Percentiles rank a stretch among this genome's conserved stretches.
Evolutionary conservation across 2,797 vertebrate species (phyloP).

Genomic region (Sorex maritimensis): DNA sequence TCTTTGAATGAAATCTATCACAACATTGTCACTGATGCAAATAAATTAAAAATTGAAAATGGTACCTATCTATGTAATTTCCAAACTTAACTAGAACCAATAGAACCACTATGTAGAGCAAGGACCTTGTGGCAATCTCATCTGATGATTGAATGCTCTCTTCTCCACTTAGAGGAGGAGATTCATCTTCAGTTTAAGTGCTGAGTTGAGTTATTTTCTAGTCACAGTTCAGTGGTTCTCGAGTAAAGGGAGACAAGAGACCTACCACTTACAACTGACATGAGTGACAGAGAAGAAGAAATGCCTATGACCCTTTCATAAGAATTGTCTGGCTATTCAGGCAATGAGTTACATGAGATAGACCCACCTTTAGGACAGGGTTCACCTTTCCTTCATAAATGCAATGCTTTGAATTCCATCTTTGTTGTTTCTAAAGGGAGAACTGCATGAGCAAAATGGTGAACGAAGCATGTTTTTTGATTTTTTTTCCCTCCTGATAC

Average conservation of each 20-base stretch:
- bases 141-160: neutral
- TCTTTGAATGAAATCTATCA: neutral
- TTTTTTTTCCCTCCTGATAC: neutral
- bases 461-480: neutral
- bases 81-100: neutral
- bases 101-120: neutral
- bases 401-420: neutral
- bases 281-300: slow-evolving; percentile 1
- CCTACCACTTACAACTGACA: neutral
- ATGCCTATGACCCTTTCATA: neutral
- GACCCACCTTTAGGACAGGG: neutral
- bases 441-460: neutral
- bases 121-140: neutral
- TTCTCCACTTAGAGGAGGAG: neutral
- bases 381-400: neutral
- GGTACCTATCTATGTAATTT: neutral
- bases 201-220: neutral
- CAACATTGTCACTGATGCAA: neutral
- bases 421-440: neutral
- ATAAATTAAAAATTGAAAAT: neutral
- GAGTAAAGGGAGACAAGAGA: neutral
- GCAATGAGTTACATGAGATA: neutral
- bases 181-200: neutral
- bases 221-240: neutral
- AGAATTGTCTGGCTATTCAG: neutral